Percentiles rank a stretch among this genome's conserved stretches.
Conservation (phyloP, 2,797 vertebrate species). For the Borostomias antarcticus region DNA sequence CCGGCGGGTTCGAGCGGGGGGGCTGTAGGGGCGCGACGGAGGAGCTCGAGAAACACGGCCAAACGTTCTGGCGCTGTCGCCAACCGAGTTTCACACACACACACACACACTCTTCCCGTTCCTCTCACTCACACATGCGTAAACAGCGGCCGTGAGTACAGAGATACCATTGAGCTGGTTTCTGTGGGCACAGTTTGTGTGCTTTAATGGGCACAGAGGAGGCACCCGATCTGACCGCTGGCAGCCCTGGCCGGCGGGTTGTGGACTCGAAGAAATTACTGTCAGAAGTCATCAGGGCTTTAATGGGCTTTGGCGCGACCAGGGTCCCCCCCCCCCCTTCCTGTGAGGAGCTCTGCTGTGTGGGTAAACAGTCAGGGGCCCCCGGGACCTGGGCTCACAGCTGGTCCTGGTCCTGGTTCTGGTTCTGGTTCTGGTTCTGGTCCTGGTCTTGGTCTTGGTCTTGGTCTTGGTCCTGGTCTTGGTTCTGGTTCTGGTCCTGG, state of each 20-base stretch:
- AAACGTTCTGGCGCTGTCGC: conserved; percentile 54
- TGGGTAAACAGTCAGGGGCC: conserved; percentile 66
- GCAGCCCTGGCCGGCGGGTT: conserved; percentile 50
- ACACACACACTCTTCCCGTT: conserved; percentile 46
- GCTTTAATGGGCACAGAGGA: conserved; percentile 72
- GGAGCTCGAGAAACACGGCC: conserved; percentile 56
- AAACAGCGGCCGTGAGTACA: conserved; percentile 63
- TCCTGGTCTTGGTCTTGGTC: no score
- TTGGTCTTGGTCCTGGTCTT: no score
- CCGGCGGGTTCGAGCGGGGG: conserved; percentile 52
- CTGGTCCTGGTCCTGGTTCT: no score
- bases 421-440: no score
- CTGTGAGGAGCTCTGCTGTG: conserved; percentile 60
- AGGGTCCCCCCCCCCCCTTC: conserved; percentile 47
- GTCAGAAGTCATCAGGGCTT: conserved; percentile 75
- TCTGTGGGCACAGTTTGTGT: conserved; percentile 73
- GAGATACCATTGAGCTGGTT: conserved; percentile 71
- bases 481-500: no score
- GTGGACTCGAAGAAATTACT: conserved; percentile 76
- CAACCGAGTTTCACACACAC: conserved; percentile 41
- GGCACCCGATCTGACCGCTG: conserved; percentile 69
- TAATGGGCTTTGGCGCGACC: conserved; percentile 66
- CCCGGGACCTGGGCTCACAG: no score
- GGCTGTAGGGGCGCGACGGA: conserved; percentile 59
- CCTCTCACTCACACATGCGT: conserved; percentile 52